Evolutionary conservation across 2,888 invertebrate genomes (phyloP), one percentile per base, ranked within the genome.

Genomic region (Macaria notata): DNA sequence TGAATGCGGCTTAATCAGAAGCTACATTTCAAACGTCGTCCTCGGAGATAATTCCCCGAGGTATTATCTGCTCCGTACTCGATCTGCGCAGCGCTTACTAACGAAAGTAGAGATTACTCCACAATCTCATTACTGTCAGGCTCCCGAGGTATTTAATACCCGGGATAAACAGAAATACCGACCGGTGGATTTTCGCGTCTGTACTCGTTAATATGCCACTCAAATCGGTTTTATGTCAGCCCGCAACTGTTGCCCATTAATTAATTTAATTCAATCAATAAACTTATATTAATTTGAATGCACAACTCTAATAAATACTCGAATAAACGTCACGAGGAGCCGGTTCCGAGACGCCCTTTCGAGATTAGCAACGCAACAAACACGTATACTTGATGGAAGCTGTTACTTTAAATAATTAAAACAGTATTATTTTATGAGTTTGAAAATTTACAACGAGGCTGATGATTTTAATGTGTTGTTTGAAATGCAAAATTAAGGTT

Each of bases 1-100:
- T 82, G 80, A 82, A 82, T 75, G 83, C 63, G 56, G 70, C 75
- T 74, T 85, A 86, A 89, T 88, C 87, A 78, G 81, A 63, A 74
- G 79, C 79, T 75, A 86, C 84, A 83, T 87, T 79, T 88, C 87
- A 89, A 78, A 78, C 80, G 89, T 88, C 89, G 72, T 66, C 70
- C 71, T 64, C 65, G 69, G 73, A 72, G 84, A 86, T 88, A 85
- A 86, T 81, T 72, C 81, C 73, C 29, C 9, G 36, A 56, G 58
- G 58, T 59, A 62, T 64, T 62, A 66, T 47, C 62, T 55, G 57
- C 59, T 47, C 57, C 48, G 69, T 73, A 71, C 66, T 72, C 70
- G 46, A 52, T 36, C 54, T 66, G 70, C 38, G 46, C 39, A 30
- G 49, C 41, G 68, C 74, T 71, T 72, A 69, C 75, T 78, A 81